Conservation (phyloP, 2,888 invertebrate genomes). For the Plagiodera versicolora region DNA sequence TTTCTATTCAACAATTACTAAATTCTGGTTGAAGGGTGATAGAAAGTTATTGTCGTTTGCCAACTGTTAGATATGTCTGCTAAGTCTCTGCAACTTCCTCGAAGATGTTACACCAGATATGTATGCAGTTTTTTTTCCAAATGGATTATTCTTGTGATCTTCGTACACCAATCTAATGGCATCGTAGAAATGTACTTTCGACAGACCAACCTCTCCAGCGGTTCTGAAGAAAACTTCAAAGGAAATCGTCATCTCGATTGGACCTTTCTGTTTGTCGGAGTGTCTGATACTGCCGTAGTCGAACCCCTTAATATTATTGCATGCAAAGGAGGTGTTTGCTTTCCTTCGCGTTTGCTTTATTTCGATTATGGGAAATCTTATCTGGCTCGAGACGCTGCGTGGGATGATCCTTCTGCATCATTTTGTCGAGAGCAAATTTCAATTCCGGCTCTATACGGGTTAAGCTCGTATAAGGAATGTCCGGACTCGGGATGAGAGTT, state of each 20-base stretch:
- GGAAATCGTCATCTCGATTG: slow-evolving; percentile 43
- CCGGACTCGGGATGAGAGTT: not conserved
- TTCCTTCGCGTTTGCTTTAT: slow-evolving; percentile 13
- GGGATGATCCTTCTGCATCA: slow-evolving; percentile 1
- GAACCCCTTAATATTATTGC: slow-evolving; percentile 30
- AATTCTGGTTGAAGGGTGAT: no score
- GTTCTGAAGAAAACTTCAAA: slow-evolving; percentile 43
- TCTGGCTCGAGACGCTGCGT: not conserved
- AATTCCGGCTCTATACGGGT: not conserved
- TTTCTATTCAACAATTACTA: no score
- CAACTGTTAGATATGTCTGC: no score
- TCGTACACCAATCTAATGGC: not conserved
- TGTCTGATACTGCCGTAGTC: slow-evolving; percentile 31
- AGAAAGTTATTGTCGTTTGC: no score
- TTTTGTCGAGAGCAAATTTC: slow-evolving; percentile 2
- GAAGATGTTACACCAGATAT: no score
- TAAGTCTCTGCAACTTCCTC: no score
- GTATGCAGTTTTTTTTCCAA: no score
- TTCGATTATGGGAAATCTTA: slow-evolving; percentile 9
- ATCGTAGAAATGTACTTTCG: not conserved
- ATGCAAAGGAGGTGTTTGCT: slow-evolving; percentile 22
- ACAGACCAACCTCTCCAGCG: slow-evolving; percentile 7
- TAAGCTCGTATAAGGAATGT: not conserved
- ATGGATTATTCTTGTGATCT: no score
- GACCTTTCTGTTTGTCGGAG: slow-evolving; percentile 32